Evolutionary conservation across 2,113 vertebrate species (phyloP), one percentile per base, ranked within the genome.

Genomic region (Elgaria multicarinata): DNA sequence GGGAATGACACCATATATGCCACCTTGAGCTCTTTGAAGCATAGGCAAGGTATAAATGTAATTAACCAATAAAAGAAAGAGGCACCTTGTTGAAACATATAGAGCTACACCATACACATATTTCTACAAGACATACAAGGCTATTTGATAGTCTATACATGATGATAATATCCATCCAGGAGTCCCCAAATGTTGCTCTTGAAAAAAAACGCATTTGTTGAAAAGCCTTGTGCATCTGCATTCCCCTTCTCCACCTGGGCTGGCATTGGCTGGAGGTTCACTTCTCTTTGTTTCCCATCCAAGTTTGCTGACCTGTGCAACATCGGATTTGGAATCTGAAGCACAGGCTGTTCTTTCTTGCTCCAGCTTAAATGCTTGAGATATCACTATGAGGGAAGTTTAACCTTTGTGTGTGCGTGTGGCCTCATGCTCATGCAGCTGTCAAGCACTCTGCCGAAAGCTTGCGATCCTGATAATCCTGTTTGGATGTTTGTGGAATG

Each of bases 401-500:
- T 42, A 42, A 66, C 88, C 92, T 92, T 16, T 89, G 0, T 94
- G 0, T 87, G 91, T 76, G 79, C 42, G 8, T 81, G 44, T 87
- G 93, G 85, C 90, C 53, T 53, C 71, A 28, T 36, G 42, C 6
- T 39, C 28, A 22, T 86, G 39, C 36, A 71, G 46, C 31, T 83
- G 44, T 90, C 93, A 64, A 87, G n/a, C 0, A 2, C 64, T 76
- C 83, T 93, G 39, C 44, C 90, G 85, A 89, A 93, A 92, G 85
- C 0, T 62, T 90, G 50, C 85, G 75, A 4, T 86, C 91, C 66
- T 44, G 83, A 6, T 85, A 80, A 86, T 89, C 55, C 10, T 26
- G 91, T 93, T 50, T 67, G 44, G 3, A 50, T 85, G 77, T 90
- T 83, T 84, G 26, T 82, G 46, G 82, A 42, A 55, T 93, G 90